A percentile compares a stretch with the other conserved stretches of the same genome.
These are phyloP conservation scores for Chloropsis cyanopogon DNA, from an alignment of 2,113 vertebrate species.

Conservation along the genomic window DNA sequence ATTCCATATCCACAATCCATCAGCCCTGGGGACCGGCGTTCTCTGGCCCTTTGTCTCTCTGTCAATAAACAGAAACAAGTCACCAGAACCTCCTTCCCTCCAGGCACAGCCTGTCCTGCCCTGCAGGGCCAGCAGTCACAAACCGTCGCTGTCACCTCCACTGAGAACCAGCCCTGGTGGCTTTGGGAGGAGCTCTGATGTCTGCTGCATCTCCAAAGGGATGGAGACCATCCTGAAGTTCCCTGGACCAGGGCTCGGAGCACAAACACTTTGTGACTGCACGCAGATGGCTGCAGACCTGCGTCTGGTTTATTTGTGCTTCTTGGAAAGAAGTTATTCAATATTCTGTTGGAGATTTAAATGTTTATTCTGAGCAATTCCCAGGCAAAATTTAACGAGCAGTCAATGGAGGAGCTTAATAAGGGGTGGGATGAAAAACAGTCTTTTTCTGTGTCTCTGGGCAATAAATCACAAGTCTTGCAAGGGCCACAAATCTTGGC, in stretches of 20 bases:
- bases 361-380: constrained; percentile 10
- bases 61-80: not conserved
- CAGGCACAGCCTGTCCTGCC: not conserved
- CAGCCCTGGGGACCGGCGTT: accelerated
- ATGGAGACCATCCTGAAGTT: not conserved
- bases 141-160: not conserved
- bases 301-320: not conserved
- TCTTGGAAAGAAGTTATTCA: constrained; percentile 8
- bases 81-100: accelerated
- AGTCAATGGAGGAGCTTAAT: constrained; percentile 8
- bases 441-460: not conserved
- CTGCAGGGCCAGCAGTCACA: not conserved
- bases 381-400: not conserved
- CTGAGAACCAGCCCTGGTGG: accelerated
- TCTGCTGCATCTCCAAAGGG: not conserved
- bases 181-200: not conserved
- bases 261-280: not conserved
- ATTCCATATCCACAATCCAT: not conserved
- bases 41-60: not conserved
- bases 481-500: constrained; percentile 23
- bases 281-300: not conserved
- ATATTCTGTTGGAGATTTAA: not conserved
- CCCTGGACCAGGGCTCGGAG: not conserved
- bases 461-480: not conserved
- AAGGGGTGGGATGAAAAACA: not conserved